phyloP scores from a whole-genome alignment of 2,797 vertebrate species.

The Pelobates cultripes region DNA sequence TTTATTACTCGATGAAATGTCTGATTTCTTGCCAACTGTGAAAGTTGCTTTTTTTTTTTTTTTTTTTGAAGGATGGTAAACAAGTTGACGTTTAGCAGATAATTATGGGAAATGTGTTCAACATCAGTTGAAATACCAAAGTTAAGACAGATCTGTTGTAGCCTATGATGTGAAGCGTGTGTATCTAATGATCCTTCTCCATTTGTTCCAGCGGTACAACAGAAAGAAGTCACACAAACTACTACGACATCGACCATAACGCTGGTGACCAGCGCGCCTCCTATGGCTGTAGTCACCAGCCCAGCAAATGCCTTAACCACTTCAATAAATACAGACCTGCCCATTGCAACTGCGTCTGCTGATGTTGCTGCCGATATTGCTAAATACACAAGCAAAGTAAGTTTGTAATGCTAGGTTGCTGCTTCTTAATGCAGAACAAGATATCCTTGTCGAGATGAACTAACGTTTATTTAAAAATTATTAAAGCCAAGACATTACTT shows the following conservation, averaged over 20 bases:
- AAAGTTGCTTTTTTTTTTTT: too few species aligned
- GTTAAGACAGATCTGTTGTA: too few species aligned
- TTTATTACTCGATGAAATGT: too few species aligned
- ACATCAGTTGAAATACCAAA: too few species aligned
- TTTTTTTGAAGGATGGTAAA: too few species aligned
- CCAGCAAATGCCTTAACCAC: constrained; percentile 75
- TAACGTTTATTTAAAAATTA: too few species aligned
- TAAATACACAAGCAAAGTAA: constrained; percentile 97
- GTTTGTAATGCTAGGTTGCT: constrained; percentile 50
- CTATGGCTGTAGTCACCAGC: constrained; percentile 80
- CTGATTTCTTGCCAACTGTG: too few species aligned
- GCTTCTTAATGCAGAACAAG: too few species aligned
- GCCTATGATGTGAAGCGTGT: neutral
- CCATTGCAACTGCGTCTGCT: constrained; percentile 90
- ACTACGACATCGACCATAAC: constrained; percentile 88
- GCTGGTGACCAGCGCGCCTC: constrained; percentile 87
- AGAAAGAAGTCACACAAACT: constrained; percentile 87
- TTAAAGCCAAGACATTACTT: too few species aligned
- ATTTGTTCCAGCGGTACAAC: constrained; percentile 78
- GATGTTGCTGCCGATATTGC: constrained; percentile 96
- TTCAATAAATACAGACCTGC: constrained; percentile 79
- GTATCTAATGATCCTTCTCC: neutral
- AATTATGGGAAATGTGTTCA: too few species aligned
- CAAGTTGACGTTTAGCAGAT: too few species aligned
- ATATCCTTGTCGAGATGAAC: too few species aligned